Evolutionary conservation across 2,113 vertebrate species (phyloP), one percentile per base, ranked within the genome.

Genomic region (Ceyx cyanopectus): DNA sequence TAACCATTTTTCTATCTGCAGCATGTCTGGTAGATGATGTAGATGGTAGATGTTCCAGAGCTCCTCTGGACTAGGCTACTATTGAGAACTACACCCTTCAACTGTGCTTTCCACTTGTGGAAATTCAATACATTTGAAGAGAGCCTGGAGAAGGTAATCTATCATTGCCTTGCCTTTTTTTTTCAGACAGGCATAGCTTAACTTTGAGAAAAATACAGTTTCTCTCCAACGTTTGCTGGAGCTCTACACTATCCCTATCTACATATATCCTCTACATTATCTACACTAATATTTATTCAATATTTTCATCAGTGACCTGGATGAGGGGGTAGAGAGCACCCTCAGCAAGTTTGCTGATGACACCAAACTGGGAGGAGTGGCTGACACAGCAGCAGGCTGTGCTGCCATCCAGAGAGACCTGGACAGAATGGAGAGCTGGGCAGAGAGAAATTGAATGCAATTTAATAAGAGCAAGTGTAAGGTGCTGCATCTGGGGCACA

Each of bases 91-190:
- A 65, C 34, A 66, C n/a, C 27, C 65, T 87, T 88, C 61, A 84
- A 5, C 32, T 78, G 53, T 57, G n/a, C 23, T 78, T 88, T 83
- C 65, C 45, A 90, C 29, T 57, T 60, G 61, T 65, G 80, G 93
- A 93, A 95, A 88, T n/a, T 13, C 81, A 91, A 92, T 69, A 66
- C 11, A 32, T 84, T 57, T 79, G 29, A 85, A 85, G 58, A 73
- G 3, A 81, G 6, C 41, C 37, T 63, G 19, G 45, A 92, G 29
- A 87, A 92, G 14, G 45, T 53, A 68, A 86, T 45, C 18, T 85
- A 85, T 16, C 45, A 46, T 18, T 91, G 19, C 19, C 68, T 79
- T 74, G 10, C 10, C 51, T 80, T 77, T 50, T 81, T 37, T 78
- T 80, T 82, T 53, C 29, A 81, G 37, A 53, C 10, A 76, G 23